Evolutionary conservation across 2,113 vertebrate species (phyloP), one percentile per base, ranked within the genome.

Genomic region (Halcyon malimbica): DNA sequence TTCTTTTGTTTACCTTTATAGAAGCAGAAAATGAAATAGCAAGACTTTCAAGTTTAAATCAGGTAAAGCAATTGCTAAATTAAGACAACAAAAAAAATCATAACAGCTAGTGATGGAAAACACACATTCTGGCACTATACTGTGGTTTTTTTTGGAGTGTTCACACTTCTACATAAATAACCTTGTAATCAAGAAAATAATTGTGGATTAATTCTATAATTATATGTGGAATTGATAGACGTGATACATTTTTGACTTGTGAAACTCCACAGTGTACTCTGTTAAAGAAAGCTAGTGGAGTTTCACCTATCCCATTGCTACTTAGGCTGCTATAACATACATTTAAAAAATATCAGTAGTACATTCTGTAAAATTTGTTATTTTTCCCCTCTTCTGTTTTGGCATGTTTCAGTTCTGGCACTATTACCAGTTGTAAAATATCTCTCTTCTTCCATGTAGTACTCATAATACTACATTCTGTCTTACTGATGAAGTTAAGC

Each of bases 1-100:
- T 16, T 42, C 73, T 10, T 37, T 85, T 91, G 92, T 94, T 97
- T 50, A 92, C 37, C 76, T 97, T 98, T 93, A 70, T 87, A 99
- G 99, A 96, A 95, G 98, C 99, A 86, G 98, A 99, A 97, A 98
- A 98, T 79, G 98, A 99, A 98, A 97, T 99, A 35, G 94, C 96
- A 96, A 98, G 97, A 94, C 96, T 99, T 89, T 98, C 97, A 88
- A 97, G 56, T 95, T 93, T 97, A 94, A 87, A 96, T 87, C 98
- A 98, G 98, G 99, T 99, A 98, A 98, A 91, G 26, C 70, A 59
- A 57, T 95, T 92, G 96, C 77, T 87, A 46, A 93, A 53, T 83
- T 37, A 67, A 78, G 42, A 28, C 46, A 69, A 16, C 15, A 28
- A 24, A 42, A 73, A 53, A 10, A 7, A 42, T 83, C 1, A 0